Percentiles rank a stretch among this genome's conserved stretches.
These are phyloP conservation scores for Pandion haliaetus DNA, from an alignment of 2,113 vertebrate genomes.

Conservation along the genomic window DNA sequence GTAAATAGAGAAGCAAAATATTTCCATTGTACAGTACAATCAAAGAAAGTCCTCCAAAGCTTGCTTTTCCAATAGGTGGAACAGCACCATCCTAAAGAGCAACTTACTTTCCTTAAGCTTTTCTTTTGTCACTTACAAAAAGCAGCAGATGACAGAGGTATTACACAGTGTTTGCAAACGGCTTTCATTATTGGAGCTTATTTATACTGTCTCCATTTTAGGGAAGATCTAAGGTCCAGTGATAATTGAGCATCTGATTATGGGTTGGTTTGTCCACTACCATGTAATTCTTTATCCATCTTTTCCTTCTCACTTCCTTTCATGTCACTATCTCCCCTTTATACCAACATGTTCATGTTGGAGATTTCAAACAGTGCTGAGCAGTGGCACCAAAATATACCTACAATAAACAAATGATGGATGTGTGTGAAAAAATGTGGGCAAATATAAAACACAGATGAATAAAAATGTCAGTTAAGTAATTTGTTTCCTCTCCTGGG, in stretches of 20 bases:
- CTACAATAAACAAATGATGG: background rate
- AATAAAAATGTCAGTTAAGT: background rate
- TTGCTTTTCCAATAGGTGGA: background rate
- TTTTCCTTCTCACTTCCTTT: background rate
- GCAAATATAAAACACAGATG: background rate
- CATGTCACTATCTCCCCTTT: accelerated
- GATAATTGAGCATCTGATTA: background rate
- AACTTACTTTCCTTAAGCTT: background rate
- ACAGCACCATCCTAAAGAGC: background rate
- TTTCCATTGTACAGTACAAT: background rate
- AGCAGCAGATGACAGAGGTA: background rate
- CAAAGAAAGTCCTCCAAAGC: background rate
- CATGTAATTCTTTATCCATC: background rate
- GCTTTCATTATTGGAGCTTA: background rate
- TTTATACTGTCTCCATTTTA: background rate
- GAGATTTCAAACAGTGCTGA: background rate
- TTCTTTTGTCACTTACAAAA: background rate
- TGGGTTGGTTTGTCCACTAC: background rate
- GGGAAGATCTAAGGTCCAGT: background rate
- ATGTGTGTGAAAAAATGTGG: background rate
- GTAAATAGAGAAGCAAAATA: background rate
- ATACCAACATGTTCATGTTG: accelerated
- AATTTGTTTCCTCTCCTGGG: background rate
- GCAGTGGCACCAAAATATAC: background rate
- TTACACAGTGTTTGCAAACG: background rate